Base-by-base conservation (phyloP, 1,140 invertebrate species). In the Eciton burchellii region DNA sequence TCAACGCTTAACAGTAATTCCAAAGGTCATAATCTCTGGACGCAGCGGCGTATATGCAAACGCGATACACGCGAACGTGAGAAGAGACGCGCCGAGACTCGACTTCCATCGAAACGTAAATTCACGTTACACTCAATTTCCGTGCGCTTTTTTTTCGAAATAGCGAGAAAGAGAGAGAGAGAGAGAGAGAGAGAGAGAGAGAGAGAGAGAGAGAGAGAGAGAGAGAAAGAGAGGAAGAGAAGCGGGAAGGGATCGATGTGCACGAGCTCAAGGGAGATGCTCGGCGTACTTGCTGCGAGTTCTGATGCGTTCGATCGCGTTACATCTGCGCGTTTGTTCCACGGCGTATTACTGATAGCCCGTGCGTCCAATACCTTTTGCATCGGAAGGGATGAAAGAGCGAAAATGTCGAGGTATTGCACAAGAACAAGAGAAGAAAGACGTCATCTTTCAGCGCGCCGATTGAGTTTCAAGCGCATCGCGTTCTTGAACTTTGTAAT, bases 81-180 rank as follows among this genome's bases (percentile, higher is more conserved):
- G 21, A 43, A 21, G 24, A 41, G 74, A 77, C 54, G 29, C 45
- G 52, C 35, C 16, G 45, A 29, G 35, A 35, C 29, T n/a, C 29
- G 65, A 66, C 47, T 70, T 79, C 70, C 70, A 79, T 79, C 74
- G 49, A 79, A 70, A 68, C 35, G 47, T 77, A 66, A 79, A 70
- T 79, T 79, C 49, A 29, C 41, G 63, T 57, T 79, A 35, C 63
- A 79, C 35, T 70, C 63, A 49, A 77, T 68, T 57, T 79, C 35
- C 74, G n/a, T 68, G 41, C 24, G 63, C 63, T 79, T 79, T 79
- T 49, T 57, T 79, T 56, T 19, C 35, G 21, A 29, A 52, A 21
- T 56, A 68, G 49, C 11, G 47, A 66, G 16, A 26, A n/a, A n/a
- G n/a, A n/a, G n/a, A n/a, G n/a, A n/a, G n/a, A n/a, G n/a, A n/a